A percentile compares a stretch with the other conserved stretches of the same genome.
Conservation (phyloP, 1,140 invertebrate genomes). For the Anadara kagoshimensis region DNA sequence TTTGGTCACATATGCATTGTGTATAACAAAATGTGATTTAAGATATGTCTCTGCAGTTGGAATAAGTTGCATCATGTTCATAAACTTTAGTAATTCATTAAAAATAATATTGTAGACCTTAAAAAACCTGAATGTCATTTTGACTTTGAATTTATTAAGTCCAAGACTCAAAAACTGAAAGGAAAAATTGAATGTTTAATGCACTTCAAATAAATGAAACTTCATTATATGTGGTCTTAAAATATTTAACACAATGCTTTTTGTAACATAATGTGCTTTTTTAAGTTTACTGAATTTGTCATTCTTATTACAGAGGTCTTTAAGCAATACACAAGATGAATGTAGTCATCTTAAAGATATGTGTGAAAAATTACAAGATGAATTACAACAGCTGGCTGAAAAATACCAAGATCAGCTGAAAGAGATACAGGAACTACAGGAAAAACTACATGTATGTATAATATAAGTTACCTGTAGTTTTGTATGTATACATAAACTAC, state of each 20-base stretch:
- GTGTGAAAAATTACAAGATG: conserved; percentile 81
- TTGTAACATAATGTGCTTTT: neutral
- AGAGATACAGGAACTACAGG: conserved; percentile 73
- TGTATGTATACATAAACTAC: no score
- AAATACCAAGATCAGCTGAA: conserved; percentile 75
- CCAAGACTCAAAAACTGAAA: neutral
- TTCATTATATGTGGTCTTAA: no score
- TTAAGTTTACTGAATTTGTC: neutral
- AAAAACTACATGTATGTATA: conserved; percentile 74
- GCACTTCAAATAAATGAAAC: no score
- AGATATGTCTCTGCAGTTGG: no score
- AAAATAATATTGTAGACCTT: no score
- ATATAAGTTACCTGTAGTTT: no score
- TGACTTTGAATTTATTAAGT: no score
- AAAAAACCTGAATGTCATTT: no score
- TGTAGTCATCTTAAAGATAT: conserved; percentile 84
- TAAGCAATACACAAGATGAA: conserved; percentile 87
- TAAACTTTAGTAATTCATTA: neutral
- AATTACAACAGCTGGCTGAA: conserved; percentile 78
- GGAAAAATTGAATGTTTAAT: no score
- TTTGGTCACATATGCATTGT: neutral
- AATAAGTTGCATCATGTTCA: neutral
- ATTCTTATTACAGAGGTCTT: conserved; percentile 71
- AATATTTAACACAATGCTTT: no score
- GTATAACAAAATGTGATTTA: no score